Conservation (phyloP, 1,140 invertebrate species). For the Amphibalanus amphitrite region DNA sequence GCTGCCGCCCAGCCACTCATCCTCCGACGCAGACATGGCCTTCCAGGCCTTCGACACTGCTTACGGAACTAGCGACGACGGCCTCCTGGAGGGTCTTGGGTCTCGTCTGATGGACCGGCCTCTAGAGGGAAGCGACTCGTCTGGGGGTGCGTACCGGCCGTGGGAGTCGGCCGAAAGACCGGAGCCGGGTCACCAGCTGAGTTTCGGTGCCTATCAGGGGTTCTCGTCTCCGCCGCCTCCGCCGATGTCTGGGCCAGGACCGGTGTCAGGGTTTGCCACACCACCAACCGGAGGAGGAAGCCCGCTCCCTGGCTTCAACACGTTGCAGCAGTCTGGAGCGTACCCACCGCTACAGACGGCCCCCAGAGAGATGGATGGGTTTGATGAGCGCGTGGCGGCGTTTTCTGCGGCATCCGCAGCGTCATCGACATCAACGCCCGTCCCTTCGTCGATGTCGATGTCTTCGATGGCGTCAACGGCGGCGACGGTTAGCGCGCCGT, state of each 20-base stretch:
- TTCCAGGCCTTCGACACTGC: background rate
- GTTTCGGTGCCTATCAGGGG: background rate
- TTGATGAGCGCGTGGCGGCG: background rate
- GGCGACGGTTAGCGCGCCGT: background rate
- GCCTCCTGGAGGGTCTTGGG: background rate
- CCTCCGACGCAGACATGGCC: no score
- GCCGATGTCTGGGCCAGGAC: background rate
- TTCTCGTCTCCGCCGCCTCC: background rate
- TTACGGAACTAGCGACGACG: background rate
- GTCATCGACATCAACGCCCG: no score
- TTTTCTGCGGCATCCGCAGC: background rate
- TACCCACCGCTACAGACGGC: background rate
- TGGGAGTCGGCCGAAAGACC: background rate
- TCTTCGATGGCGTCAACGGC: background rate
- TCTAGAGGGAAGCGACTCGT: background rate
- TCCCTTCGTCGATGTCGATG: no score
- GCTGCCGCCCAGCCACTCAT: conserved; percentile 2
- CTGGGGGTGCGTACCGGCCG: background rate
- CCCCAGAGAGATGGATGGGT: background rate
- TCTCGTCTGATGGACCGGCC: background rate
- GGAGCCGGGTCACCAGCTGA: background rate
- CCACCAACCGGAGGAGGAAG: background rate
- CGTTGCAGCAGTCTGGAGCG: background rate
- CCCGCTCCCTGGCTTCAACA: background rate
- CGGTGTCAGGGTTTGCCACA: background rate